Base-by-base conservation (phyloP, 2,888 invertebrate species). In the Mongoloraphidia duomilia region DNA sequence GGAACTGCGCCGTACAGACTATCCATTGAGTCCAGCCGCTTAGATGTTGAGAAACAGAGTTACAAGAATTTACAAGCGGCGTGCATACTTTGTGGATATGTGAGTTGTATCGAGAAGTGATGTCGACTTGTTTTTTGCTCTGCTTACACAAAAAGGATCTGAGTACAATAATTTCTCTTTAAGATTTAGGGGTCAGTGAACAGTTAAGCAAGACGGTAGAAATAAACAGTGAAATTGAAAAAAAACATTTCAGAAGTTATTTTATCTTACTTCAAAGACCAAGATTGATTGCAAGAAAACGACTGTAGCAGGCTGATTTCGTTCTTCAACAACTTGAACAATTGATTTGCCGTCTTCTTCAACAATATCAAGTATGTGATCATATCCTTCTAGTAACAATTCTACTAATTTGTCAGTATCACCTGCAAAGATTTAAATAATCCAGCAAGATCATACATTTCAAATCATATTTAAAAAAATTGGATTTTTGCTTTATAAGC, bases 361-460 rank as follows among this genome's bases (percentile, higher is more conserved):
- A 4, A 77, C 73, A 5, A 88, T 74, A 61, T 89, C 89, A 44
- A 88, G 65, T 48, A 92, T 83, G 58, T 90, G 90, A 61, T 91
- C 89, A 62, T 92, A 93, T 1, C 92, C 92, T 65, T 87, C 86
- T 47, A 87, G 61, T 11, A 89, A 62, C 10, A 88, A 66, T 58
- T 84, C 80, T 33, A 80, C 76, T 49, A 85, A 66, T 55, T 75
- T 76, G 47, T 77, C 77, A 3, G 77, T 71, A 56, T 82, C 79
- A 5, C 82, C 82, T 80, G 53, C 14, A 60, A 59, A 38, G 44
- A 26, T 26, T 26, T 26, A 26, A 17, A 26, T 26, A 26, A 26
- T 26, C 26, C 26, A 26, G 26, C 26, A 6, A 26, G 26, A 3
- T 6, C 6, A 26, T 26, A 5, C 26, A 26, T 26, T 26, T 6